These are phyloP conservation scores for Nyctereutes procyonoides DNA, from an alignment of 2,113 vertebrate genomes.

Conservation along the genomic window DNA sequence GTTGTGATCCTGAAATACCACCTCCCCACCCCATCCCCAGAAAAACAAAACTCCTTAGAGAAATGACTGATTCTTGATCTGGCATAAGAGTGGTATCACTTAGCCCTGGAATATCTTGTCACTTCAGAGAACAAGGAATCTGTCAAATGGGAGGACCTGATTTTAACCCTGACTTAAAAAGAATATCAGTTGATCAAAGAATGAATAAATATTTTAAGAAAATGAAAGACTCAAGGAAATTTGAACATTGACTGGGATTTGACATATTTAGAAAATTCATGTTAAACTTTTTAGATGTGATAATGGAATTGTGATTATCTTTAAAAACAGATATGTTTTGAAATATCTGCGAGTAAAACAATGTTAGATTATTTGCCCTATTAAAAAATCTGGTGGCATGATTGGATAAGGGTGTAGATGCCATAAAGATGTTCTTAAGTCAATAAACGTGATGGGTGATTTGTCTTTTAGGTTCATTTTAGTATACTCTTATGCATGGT, in stretches of 20 bases:
- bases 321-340: background rate
- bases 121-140: background rate
- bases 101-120: background rate
- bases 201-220: background rate
- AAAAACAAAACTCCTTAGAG: background rate
- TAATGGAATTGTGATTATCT: background rate
- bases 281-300: background rate
- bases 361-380: background rate
- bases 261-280: slow-evolving; percentile 8
- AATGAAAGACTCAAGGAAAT: background rate
- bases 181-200: background rate
- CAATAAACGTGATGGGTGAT: background rate
- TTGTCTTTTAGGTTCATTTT: background rate
- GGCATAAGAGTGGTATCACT: background rate
- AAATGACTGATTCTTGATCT: background rate
- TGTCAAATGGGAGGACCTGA: background rate
- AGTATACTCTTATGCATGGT: background rate
- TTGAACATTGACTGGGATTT: background rate
- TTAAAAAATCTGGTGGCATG: background rate
- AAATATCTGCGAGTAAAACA: slow-evolving; percentile 12
- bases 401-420: background rate
- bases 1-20: background rate
- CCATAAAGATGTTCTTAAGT: background rate
- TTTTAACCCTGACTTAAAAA: slow-evolving; percentile 15
- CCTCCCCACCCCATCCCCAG: background rate